Conservation (phyloP, 2,113 vertebrate genomes). For the Psettodes erumei region DNA sequence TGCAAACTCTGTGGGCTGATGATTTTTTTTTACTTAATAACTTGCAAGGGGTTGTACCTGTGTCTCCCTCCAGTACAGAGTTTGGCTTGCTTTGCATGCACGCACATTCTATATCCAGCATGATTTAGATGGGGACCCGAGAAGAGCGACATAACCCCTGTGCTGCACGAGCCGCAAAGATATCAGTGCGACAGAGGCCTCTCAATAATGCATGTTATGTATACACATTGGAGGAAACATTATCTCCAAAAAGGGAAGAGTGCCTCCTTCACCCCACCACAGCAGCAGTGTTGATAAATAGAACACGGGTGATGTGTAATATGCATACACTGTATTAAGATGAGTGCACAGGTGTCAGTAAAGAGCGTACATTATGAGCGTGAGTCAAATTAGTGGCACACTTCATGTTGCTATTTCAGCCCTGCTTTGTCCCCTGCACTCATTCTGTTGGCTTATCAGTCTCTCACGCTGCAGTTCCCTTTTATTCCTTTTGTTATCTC, state of each 20-base stretch:
- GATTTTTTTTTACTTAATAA: conserved; percentile 10
- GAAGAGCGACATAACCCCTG: conserved; percentile 27
- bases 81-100: conserved; percentile 25
- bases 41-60: conserved; percentile 12
- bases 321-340: not conserved
- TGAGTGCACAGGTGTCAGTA: not conserved
- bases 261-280: conserved; percentile 12
- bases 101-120: conserved; percentile 52
- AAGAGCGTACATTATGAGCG: not conserved
- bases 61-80: conserved; percentile 2
- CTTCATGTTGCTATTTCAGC: conserved; percentile 8
- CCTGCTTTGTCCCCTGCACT: conserved; percentile 8
- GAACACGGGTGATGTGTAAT: not conserved
- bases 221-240: conserved; percentile 52
- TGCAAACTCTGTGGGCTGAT: not conserved
- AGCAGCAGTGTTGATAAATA: conserved; percentile 12
- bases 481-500: conserved; percentile 64
- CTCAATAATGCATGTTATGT: conserved; percentile 72
- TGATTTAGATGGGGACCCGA: conserved; percentile 35
- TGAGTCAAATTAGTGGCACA: conserved; percentile 8
- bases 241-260: conserved; percentile 44
- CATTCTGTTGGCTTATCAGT: conserved; percentile 33
- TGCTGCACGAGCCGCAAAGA: conserved; percentile 53
- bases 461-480: conserved; percentile 31
- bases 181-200: conserved; percentile 54